Base-by-base conservation (phyloP, 1,140 invertebrate species). In the Anastrepha obliqua region DNA sequence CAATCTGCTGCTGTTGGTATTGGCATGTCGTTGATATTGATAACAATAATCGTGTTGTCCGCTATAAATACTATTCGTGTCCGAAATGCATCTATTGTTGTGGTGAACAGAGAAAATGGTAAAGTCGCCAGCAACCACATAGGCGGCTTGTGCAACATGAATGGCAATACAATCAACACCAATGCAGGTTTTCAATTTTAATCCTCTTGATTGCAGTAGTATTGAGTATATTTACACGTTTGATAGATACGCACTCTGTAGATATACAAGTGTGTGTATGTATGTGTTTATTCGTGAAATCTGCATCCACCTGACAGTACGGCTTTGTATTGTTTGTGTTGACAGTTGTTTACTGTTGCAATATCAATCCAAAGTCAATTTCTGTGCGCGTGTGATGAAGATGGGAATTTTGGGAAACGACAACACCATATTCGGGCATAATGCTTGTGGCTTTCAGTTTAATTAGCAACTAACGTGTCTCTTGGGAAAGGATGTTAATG, bases 311-410 rank as follows among this genome's bases (percentile, higher is more conserved):
- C 74, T 81, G 51, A 8, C 74, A 81, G 47, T 8, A 9, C n/a
- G 13, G 5, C 64, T 29, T 47, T 55, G n/a, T 29, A 6, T 58
- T 58, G 17, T 81, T 62, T 81, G 74, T 29, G 47, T 42, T 55
- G n/a, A 55, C 74, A 81, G 55, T 81, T 55, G 74, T 20, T 47
- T 81, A 81, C 55, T 81, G 74, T 81, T 81, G 74, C 74, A 81
- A 81, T 58, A 81, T 81, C 44, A 81, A 55, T 55, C 20, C 51
- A 20, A 51, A 9, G 70, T 2, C 67, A 17, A 8, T 44, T 11
- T 74, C 7, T 51, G 47, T 81, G 8, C 20, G 47, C 4, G 44
- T 55, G 47, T 29, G 17, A 29, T 29, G 29, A 29, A 29, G 29
- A 1, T 29, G 29, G 29, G 0, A 29, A 29, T 29, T 29, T 29